These are phyloP conservation scores for Mixornis gularis DNA, from an alignment of 2,113 vertebrate genomes.

Conservation along the genomic window DNA sequence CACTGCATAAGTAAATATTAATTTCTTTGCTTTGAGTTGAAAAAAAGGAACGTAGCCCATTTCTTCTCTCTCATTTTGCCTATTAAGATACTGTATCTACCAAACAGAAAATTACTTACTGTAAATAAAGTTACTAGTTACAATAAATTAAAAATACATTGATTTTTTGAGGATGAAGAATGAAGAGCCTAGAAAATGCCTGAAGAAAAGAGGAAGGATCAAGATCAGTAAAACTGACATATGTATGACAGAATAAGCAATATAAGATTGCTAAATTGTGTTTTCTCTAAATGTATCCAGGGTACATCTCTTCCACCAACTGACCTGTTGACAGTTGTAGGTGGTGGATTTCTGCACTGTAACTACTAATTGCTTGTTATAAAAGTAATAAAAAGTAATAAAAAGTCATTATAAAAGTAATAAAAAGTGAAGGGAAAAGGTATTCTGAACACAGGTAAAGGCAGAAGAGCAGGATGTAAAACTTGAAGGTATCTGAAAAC, in stretches of 20 bases:
- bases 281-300: background rate
- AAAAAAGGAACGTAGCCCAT: background rate
- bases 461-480: background rate
- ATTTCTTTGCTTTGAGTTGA: background rate
- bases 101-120: background rate
- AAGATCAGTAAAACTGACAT: background rate
- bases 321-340: background rate
- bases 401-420: background rate
- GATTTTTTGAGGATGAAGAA: background rate
- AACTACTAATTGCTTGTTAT: background rate
- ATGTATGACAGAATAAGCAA: background rate
- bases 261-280: background rate
- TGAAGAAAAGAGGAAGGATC: background rate
- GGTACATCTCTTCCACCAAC: background rate
- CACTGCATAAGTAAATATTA: background rate
- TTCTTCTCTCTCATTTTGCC: background rate
- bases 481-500: background rate
- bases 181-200: background rate
- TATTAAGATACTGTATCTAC: background rate
- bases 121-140: background rate
- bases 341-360: background rate
- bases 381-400: background rate
- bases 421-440: background rate
- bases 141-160: background rate
- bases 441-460: background rate